Percentiles rank a stretch among this genome's conserved stretches.
These are phyloP conservation scores for Calonectris borealis DNA, from an alignment of 2,113 vertebrate genomes.

Conservation along the genomic window DNA sequence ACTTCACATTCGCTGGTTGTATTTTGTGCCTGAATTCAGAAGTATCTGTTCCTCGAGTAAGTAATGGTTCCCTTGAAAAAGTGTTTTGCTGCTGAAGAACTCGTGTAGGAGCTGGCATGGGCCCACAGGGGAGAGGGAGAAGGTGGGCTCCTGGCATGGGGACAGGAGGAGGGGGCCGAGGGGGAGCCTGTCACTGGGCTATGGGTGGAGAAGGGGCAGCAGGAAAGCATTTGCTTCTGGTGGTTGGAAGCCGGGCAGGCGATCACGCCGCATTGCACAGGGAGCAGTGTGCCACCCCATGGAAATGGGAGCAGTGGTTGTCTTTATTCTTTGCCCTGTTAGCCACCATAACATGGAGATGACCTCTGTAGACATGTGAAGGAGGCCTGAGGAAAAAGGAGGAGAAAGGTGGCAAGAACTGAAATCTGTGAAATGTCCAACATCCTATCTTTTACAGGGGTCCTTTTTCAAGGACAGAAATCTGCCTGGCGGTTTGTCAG, in stretches of 20 bases:
- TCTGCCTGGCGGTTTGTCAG: background rate
- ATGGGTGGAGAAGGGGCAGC: background rate
- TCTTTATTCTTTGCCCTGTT: background rate
- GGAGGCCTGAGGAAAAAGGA: background rate
- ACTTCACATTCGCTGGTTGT: background rate
- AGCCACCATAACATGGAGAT: background rate
- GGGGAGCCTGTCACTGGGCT: background rate
- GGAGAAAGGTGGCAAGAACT: background rate
- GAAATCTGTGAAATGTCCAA: background rate
- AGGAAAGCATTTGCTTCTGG: background rate
- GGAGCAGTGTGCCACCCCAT: background rate
- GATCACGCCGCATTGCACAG: background rate
- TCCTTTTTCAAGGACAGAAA: background rate
- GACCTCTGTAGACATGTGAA: background rate
- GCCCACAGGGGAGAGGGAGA: background rate
- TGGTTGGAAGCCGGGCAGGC: background rate
- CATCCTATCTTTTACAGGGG: background rate
- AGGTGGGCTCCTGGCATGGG: background rate
- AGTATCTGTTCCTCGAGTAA: background rate
- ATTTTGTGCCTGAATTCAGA: background rate
- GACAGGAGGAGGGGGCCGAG: fast-evolving
- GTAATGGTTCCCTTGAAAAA: background rate
- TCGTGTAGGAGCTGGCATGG: background rate
- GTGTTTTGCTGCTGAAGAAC: background rate
- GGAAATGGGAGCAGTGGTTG: too few relatives aligned